Evolutionary conservation across 35 echinoderm and acorn worm genomes (phyloP).

Genomic region (Strongylocentrotus purpuratus): DNA sequence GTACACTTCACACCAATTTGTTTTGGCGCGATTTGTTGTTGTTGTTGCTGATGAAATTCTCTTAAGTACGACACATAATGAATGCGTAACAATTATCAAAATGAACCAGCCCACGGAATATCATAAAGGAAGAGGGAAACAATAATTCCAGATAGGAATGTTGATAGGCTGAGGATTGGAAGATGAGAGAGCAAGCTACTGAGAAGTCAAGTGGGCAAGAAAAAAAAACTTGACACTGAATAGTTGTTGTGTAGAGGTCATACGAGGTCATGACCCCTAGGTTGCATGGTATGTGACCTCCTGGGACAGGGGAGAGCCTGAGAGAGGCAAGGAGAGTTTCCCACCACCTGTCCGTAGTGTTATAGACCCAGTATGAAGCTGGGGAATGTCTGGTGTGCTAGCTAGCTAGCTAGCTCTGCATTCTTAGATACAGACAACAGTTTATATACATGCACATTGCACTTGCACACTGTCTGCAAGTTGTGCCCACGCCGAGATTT

Average conservation of each 20-base stretch:
- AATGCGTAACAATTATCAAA: not conserved
- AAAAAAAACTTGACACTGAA: not conserved
- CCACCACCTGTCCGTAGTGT: constrained; percentile 30
- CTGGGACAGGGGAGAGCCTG: not conserved
- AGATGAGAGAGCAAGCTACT: not conserved
- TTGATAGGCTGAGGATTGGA: not conserved
- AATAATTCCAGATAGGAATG: not conserved
- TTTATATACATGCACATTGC: not conserved
- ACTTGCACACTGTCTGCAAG: not conserved
- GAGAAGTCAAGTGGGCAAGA: not conserved
- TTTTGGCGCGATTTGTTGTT: no score
- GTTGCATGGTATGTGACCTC: constrained; percentile 23
- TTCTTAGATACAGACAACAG: no score
- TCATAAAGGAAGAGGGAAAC: not conserved
- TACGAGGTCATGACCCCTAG: constrained; percentile 20
- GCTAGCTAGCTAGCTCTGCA: no score
- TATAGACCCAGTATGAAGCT: not conserved
- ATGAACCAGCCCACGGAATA: not conserved
- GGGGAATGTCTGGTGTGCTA: not conserved
- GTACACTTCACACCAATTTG: no score
- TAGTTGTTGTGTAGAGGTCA: not conserved
- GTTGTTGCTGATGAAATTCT: no score
- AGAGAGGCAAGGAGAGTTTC: not conserved
- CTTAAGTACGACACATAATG: not conserved
- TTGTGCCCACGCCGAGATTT: no score